Conservation (phyloP, 2,797 vertebrate species). For the Peromyscus melanophrys region DNA sequence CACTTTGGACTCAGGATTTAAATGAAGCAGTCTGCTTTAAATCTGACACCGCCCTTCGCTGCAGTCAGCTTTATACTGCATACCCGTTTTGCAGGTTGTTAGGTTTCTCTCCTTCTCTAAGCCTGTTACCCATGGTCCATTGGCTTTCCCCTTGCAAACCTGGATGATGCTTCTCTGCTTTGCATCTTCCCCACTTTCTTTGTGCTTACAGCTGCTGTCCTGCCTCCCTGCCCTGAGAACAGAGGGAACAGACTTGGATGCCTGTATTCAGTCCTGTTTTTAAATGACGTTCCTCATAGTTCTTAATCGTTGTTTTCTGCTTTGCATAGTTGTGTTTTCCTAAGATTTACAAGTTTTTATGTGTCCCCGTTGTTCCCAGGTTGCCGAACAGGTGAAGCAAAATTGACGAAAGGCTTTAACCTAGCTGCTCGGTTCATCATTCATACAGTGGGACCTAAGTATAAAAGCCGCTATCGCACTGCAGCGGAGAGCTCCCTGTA, state of each 20-base stretch:
- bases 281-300: background rate
- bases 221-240: background rate
- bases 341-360: background rate
- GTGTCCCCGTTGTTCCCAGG: conserved; percentile 87
- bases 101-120: background rate
- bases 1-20: background rate
- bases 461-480: conserved; percentile 96
- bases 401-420: conserved; percentile 97
- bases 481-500: conserved; percentile 98
- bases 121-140: background rate
- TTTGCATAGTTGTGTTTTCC: background rate
- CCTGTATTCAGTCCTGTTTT: background rate
- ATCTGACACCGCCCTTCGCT: background rate
- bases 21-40: background rate
- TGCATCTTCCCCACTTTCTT: background rate
- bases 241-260: background rate
- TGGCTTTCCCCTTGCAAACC: background rate
- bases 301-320: background rate
- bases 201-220: background rate
- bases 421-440: conserved; percentile 97
- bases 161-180: background rate
- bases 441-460: conserved; percentile 98
- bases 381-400: conserved; percentile 97
- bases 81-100: background rate
- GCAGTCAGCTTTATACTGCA: background rate